Evolutionary conservation across 2,113 vertebrate genomes (phyloP), one percentile per base, ranked within the genome.

Genomic region (Herpetotheres cachinnans): DNA sequence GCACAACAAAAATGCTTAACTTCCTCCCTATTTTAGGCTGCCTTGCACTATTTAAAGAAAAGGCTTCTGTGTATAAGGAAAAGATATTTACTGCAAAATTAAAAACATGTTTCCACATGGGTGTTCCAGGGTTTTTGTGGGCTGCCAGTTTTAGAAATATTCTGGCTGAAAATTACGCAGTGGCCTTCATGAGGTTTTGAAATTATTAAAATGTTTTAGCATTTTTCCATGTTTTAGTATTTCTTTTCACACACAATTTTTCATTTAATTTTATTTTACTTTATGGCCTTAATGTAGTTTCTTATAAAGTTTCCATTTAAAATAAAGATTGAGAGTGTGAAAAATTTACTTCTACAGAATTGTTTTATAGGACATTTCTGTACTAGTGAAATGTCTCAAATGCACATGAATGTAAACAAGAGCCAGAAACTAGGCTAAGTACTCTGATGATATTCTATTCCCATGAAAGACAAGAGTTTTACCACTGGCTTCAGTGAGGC

Each of bases 31-130:
- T 93, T 95, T 96, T 94, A 32, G 89, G 74, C 72, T 96, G 90
- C 59, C 79, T 96, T 90, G 38, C 54, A 82, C 76, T 90, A 92
- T 95, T 96, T 84, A 81, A 69, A 88, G 76, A 80, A 93, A 82
- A 69, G 79, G 93, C 59, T 95, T 96, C 74, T 80, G 19, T 92
- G 70, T 54, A n/a, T 42, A 49, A 71, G 89, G 78, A 95, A 97
- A 96, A 97, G 91, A 91, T 95, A 97, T 97, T 98, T 98, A 96
- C 87, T 97, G 72, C 79, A 96, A 97, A 98, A 94, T 97, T 72
- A 93, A 97, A 98, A 98, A 91, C 97, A 97, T 95, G 65, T 97
- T 97, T 98, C 96, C 85, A 88, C 77, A 84, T 97, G 97, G 97
- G 97, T 98, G 96, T 98, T 97, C 97, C 92, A 86, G 66, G 78